Base-by-base conservation (phyloP, 2,113 vertebrate genomes). In the Urocolius indicus region DNA sequence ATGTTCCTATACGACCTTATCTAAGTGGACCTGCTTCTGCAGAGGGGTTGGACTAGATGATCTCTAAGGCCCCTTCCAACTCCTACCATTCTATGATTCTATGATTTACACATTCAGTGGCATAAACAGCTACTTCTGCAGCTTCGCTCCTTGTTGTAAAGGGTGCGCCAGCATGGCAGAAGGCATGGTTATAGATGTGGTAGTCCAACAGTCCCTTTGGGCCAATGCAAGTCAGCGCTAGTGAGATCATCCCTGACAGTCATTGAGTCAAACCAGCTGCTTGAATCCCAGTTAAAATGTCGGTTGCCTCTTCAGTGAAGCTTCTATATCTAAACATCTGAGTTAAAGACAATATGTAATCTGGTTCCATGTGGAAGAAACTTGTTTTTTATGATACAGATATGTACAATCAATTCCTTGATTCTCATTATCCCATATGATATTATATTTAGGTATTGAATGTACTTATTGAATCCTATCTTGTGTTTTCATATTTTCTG, bases 171-270 rank as follows among this genome's bases (percentile, higher is more conserved):
- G 59, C 9, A 55, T 3, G 1, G n/a, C 59, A n/a, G 65, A 66
- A 68, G 30, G n/a, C 51, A 58, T 0, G 21, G n/a, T 16, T 19
- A 46, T 51, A 18, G 59, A 11, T 5, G 43, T 1, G 30, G 62
- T 10, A 27, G 17, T 41, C 13, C 1, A 0, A n/a, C 24, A 27
- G 9, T 29, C 22, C 62, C 38, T 22, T 4, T 9, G 71, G 82
- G 48, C 27, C 29, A 1, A 18, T 14, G 34, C 0, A 2, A 11
- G 22, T 19, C 5, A 16, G 29, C 75, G 23, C 32, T 24, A 6
- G 19, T 29, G 75, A 34, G 8, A 76, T 24, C 58, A 68, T 62
- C 57, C 57, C 49, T 41, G 75, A 14, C 38, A 16, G 15, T 29
- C 29, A 2, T 16, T 52, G 68, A 66, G 23, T 66, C 77, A 66